Evolutionary conservation across 2,888 invertebrate genomes (phyloP).

Genomic region (Penaeus monodon): DNA sequence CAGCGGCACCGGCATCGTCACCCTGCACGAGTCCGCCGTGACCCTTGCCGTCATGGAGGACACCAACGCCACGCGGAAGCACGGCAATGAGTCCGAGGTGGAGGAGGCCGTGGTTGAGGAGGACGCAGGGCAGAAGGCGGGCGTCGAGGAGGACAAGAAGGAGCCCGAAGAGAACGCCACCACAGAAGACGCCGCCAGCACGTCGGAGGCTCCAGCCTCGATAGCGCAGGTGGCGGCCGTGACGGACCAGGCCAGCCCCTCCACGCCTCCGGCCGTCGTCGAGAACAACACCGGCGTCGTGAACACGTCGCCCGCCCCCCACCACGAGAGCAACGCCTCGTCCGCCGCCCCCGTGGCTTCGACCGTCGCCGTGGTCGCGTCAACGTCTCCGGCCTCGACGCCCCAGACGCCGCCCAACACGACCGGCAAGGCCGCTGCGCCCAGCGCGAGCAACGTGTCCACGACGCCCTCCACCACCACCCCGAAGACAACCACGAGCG

Average conservation of each 20-base stretch:
- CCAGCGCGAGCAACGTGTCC: background rate
- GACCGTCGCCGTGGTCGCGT: background rate
- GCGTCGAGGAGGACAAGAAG: background rate
- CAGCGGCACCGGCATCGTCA: slow-evolving; percentile 28
- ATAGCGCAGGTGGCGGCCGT: slow-evolving; percentile 29
- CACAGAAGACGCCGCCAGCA: slow-evolving; percentile 28
- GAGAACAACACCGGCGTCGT: slow-evolving; percentile 11
- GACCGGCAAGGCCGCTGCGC: background rate
- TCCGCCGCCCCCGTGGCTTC: slow-evolving; percentile 11
- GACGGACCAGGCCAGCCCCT: slow-evolving; percentile 12
- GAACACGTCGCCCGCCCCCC: slow-evolving; percentile 16
- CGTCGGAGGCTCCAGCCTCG: slow-evolving; percentile 34
- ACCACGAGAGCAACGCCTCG: slow-evolving; percentile 6
- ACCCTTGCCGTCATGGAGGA: slow-evolving; percentile 53
- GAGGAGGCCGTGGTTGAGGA: slow-evolving; percentile 29
- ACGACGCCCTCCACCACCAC: slow-evolving; percentile 1
- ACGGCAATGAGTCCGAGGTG: slow-evolving; percentile 14
- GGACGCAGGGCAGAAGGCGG: slow-evolving; percentile 7
- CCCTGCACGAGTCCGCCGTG: slow-evolving; percentile 56
- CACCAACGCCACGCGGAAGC: slow-evolving; percentile 36
- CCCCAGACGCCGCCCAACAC: background rate
- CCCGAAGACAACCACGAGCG: background rate
- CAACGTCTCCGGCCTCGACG: background rate
- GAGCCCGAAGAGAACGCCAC: slow-evolving; percentile 26
- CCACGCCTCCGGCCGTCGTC: slow-evolving; percentile 25